Base-by-base conservation (phyloP, 2,797 vertebrate genomes). In the Sphaeramia orbicularis region DNA sequence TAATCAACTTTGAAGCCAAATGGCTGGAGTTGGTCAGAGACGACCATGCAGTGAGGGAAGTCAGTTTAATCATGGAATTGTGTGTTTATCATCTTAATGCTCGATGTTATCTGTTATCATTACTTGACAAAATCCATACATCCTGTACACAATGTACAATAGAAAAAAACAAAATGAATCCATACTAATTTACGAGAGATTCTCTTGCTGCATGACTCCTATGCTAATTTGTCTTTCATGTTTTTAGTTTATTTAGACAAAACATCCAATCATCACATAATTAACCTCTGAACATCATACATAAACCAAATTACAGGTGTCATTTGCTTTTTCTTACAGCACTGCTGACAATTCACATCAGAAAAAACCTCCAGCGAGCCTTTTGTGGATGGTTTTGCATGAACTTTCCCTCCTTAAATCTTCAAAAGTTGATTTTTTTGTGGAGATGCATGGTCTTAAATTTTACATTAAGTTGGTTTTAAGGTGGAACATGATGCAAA, bases 161-260 rank as follows among this genome's bases (percentile, higher is more conserved):
- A 56, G n/a, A 5, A 27, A 32, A 35, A 68, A 50, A 35, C 19
- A 52, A 53, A 64, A 50, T 6, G 5, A 4, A 40, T 59, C 48
- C 27, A 42, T 45, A 74, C 56, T 55, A 55, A 52, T 55, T 70
- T 16, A 16, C 30, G 38, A 1, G 7, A 32, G 19, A 37, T 30
- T 62, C 41, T 24, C 27, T 10, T 24, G 4, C 14, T 27, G 24
- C 27, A 24, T 27, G 7, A 38, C 54, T 36, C 9, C 16, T 48
- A 1, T 35, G 7, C 10, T 47, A 18, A 43, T 1, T 6, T 44
- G 27, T 41, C 15, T 67, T 47, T 6, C n/a, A 53, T 42, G 13
- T 58, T 9, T 13, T 50, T 13, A 43, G 15, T 40, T 54, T 16
- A 35, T 44, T 7, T 63, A 60, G 6, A 50, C 12, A 54, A 64